phyloP scores from a whole-genome alignment of 2,797 vertebrate species.

The Crossoptilon crossoptilon region DNA sequence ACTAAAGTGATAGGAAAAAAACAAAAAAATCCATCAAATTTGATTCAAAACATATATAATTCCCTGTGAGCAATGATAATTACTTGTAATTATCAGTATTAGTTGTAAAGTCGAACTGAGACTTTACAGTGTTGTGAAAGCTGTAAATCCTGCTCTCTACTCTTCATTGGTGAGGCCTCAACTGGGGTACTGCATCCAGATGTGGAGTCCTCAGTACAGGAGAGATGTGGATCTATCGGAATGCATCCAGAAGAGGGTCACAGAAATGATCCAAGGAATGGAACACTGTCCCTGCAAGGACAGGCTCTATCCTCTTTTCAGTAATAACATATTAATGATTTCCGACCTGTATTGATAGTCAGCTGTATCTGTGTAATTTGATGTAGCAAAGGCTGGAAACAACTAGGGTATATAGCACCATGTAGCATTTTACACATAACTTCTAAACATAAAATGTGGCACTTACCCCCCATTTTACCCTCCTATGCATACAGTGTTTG shows the following conservation, averaged over 20 bases:
- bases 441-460: background rate
- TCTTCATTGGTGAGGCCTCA: too few species aligned
- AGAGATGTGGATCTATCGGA: too few species aligned
- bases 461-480: background rate
- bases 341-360: background rate
- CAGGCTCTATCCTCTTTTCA: background rate
- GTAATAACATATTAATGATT: background rate
- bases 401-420: background rate
- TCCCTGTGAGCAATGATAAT: background rate
- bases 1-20: background rate
- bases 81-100: background rate
- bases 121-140: background rate
- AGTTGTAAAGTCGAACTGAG: background rate
- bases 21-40: background rate
- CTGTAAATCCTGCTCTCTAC: too few species aligned
- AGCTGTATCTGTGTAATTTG: background rate
- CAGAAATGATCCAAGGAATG: too few species aligned
- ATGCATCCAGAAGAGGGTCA: too few species aligned
- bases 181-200: too few species aligned
- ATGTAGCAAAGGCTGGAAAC: background rate
- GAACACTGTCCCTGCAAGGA: too few species aligned
- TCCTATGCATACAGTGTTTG: background rate
- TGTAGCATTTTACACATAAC: background rate
- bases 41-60: background rate
- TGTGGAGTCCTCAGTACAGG: too few species aligned